phyloP scores from a whole-genome alignment of 1,140 invertebrate genomes.

The Apis mellifera region DNA sequence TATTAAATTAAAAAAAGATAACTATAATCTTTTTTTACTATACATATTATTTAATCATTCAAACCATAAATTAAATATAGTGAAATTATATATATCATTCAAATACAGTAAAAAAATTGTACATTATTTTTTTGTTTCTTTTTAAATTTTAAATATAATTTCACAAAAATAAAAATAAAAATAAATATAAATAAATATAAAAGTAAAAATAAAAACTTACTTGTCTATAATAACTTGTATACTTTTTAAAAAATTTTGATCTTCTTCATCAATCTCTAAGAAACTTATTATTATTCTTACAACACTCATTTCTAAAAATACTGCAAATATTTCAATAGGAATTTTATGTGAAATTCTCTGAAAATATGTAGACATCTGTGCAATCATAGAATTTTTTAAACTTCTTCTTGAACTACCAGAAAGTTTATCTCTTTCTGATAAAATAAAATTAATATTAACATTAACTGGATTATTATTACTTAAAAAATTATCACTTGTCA shows the following conservation, averaged over 20 bases:
- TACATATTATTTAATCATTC: no score
- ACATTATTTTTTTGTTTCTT: neutral
- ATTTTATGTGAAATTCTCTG: conserved; percentile 83
- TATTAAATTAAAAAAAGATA: no score
- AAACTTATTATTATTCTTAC: conserved; percentile 82
- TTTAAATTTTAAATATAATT: neutral
- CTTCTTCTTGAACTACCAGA: conserved; percentile 80
- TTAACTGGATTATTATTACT: conserved; percentile 67
- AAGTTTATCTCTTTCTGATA: conserved; percentile 82
- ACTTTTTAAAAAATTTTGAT: conserved; percentile 82
- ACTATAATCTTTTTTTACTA: no score
- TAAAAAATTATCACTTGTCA: conserved; percentile 64
- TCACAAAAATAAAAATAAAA: conserved; percentile 21
- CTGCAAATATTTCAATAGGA: conserved; percentile 83
- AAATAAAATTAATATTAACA: conserved; percentile 80
- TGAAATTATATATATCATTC: no score
- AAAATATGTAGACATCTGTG: conserved; percentile 82
- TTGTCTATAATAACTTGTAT: conserved; percentile 83
- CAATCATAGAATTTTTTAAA: conserved; percentile 79
- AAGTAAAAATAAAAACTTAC: conserved; percentile 75
- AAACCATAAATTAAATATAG: no score
- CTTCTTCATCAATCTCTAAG: conserved; percentile 83
- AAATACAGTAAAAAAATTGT: no score
- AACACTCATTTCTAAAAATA: conserved; percentile 82
- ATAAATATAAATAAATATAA: conserved; percentile 29